Conservation (phyloP, 2,113 vertebrate genomes). For the Chamaea fasciata region DNA sequence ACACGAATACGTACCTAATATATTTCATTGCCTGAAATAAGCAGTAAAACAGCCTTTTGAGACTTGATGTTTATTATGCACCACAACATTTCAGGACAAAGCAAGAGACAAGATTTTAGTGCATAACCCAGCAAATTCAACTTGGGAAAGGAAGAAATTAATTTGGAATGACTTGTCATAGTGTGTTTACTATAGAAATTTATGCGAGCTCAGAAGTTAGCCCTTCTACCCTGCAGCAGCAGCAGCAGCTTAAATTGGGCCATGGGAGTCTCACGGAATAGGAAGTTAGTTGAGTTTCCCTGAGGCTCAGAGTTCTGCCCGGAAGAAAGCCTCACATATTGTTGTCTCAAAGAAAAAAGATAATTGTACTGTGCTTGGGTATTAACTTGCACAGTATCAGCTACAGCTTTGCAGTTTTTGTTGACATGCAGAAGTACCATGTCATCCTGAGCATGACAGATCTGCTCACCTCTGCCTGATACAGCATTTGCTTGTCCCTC, state of each 20-base stretch:
- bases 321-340: background rate
- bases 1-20: background rate
- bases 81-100: background rate
- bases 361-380: background rate
- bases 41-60: background rate
- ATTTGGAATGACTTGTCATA: slow-evolving; percentile 23
- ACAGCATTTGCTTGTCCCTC: background rate
- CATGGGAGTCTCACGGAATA: background rate
- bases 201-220: slow-evolving; percentile 12
- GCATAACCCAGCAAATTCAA: background rate
- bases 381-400: background rate
- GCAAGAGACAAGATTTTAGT: slow-evolving; percentile 4
- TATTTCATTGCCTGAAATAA: slow-evolving; percentile 25
- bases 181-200: slow-evolving; percentile 11
- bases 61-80: slow-evolving; percentile 6
- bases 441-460: background rate
- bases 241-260: slow-evolving; percentile 35
- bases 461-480: background rate
- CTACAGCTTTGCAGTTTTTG: background rate
- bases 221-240: background rate
- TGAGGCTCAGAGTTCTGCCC: slow-evolving; percentile 15
- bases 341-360: slow-evolving; percentile 5
- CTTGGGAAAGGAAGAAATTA: slow-evolving; percentile 1
- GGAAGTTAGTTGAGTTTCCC: slow-evolving; percentile 7
- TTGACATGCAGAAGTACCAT: background rate